Evolutionary conservation across 2,888 invertebrate species (phyloP).

Genomic region (Acanthosepion pharaonis): DNA sequence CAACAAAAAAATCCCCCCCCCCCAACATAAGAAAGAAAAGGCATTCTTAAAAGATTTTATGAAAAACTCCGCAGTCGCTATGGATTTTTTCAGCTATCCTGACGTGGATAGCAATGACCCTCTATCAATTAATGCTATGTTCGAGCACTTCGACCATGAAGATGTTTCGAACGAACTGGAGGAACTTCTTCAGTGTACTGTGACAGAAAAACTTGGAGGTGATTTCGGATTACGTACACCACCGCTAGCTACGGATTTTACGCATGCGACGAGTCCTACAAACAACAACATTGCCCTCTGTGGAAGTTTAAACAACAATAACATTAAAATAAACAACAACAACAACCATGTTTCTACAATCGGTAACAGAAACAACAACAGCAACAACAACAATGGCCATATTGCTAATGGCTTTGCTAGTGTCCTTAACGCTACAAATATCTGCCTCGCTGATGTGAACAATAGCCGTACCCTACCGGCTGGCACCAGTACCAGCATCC

Average conservation of each 20-base stretch:
- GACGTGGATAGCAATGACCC: neutral
- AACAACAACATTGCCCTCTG: neutral
- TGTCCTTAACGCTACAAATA: neutral
- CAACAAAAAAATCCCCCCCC: neutral
- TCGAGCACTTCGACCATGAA: conserved; percentile 43
- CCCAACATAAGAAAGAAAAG: neutral
- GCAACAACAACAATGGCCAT: neutral
- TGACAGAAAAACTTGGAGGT: neutral
- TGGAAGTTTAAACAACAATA: neutral
- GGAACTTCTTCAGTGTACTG: neutral
- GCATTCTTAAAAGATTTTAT: neutral
- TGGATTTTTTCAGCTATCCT: conserved; percentile 35
- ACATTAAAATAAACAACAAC: neutral
- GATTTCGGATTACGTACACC: conserved; percentile 15
- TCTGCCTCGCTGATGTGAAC: neutral
- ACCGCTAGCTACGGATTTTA: neutral
- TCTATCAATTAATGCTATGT: conserved; percentile 41
- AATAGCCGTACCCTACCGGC: no score
- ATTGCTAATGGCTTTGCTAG: neutral
- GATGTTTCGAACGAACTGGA: conserved; percentile 40
- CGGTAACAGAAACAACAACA: neutral
- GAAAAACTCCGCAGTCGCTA: neutral
- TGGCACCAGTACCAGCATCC: neutral
- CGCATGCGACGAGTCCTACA: neutral
- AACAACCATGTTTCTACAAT: neutral